A percentile compares a stretch with the other conserved stretches of the same genome.
Evolutionary conservation across 1,140 invertebrate species (phyloP).

Genomic region (Acyrthosiphon pisum): DNA sequence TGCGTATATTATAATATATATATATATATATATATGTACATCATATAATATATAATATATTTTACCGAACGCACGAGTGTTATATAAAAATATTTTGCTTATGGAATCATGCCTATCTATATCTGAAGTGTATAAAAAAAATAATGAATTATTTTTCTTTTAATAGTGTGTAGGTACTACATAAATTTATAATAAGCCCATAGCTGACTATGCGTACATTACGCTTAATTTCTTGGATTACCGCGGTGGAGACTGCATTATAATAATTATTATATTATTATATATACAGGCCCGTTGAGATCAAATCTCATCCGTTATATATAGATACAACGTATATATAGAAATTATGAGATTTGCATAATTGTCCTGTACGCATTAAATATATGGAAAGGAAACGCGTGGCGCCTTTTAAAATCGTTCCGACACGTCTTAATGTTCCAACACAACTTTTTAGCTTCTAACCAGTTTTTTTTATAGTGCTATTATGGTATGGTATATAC

Average conservation of each 20-base stretch:
- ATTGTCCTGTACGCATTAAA: neutral
- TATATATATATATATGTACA: too few species aligned
- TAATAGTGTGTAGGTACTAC: neutral
- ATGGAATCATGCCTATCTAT: neutral
- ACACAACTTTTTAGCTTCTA: constrained; percentile 20
- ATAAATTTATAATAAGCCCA: neutral
- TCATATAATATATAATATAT: neutral
- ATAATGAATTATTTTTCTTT: neutral
- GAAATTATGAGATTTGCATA: constrained; percentile 14
- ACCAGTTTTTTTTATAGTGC: constrained; percentile 35
- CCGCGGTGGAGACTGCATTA: neutral
- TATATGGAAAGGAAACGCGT: neutral
- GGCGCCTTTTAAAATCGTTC: constrained; percentile 30
- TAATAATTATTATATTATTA: neutral
- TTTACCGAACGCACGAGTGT: neutral
- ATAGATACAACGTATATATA: neutral
- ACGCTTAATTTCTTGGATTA: neutral
- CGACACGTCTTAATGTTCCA: neutral
- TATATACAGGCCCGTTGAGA: neutral
- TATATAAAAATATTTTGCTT: neutral
- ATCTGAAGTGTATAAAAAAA: neutral
- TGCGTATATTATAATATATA: neutral
- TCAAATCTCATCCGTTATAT: neutral
- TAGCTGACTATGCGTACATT: neutral
- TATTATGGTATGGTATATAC: neutral